Percentiles rank a stretch among this genome's conserved stretches.
Evolutionary conservation across 1,140 invertebrate species (phyloP).

Genomic region (Meloidogyne hapla): DNA sequence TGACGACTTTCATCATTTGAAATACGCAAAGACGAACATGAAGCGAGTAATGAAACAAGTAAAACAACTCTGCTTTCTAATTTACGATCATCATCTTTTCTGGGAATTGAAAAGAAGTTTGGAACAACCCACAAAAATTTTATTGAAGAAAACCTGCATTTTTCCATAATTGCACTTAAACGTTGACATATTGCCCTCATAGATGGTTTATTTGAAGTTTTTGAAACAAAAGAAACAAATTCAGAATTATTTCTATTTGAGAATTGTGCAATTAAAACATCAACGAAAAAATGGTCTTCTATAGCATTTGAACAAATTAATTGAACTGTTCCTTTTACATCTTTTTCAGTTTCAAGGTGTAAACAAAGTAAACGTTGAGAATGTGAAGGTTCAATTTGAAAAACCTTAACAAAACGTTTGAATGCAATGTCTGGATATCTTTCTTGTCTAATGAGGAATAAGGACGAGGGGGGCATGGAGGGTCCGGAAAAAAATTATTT

Average conservation of each 20-base stretch:
- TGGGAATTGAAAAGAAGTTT: background rate
- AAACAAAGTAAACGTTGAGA: background rate
- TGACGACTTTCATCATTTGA: conserved; percentile 32
- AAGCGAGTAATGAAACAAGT: conserved; percentile 35
- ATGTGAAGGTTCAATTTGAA: background rate
- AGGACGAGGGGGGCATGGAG: no score
- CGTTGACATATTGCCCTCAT: conserved; percentile 6
- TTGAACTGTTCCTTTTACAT: background rate
- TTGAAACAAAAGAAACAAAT: conserved; percentile 20
- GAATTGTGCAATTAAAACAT: conserved; percentile 19
- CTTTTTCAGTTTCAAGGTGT: conserved; percentile 17
- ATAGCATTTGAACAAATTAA: conserved; percentile 12
- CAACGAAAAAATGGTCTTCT: conserved; percentile 16
- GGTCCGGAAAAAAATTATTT: no score
- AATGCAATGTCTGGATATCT: no score
- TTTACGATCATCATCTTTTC: background rate
- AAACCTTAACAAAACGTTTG: background rate
- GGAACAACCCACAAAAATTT: no score
- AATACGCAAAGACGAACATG: conserved; percentile 32
- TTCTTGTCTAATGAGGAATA: no score
- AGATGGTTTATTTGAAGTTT: conserved; percentile 4
- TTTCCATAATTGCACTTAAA: conserved; percentile 7
- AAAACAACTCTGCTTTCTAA: conserved; percentile 34
- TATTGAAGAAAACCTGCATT: conserved; percentile 12
- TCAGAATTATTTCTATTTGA: conserved; percentile 14